Evolutionary conservation across 2,888 invertebrate genomes (phyloP).

Genomic region (Xestia ashworthii): DNA sequence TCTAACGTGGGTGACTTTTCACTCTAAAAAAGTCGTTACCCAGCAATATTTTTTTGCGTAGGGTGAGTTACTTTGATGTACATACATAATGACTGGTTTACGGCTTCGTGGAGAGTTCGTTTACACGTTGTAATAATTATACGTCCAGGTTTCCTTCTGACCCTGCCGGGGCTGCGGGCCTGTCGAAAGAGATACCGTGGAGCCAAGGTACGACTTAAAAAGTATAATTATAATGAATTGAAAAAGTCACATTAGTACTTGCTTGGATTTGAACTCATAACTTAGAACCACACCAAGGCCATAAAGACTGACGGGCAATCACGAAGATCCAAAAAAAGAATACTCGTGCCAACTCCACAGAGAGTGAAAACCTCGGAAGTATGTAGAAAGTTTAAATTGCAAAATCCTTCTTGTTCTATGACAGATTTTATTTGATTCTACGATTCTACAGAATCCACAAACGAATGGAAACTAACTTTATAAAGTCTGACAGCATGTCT

Average conservation of each 20-base stretch:
- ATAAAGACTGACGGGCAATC: background rate
- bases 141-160: background rate
- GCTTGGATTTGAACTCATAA: background rate
- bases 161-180: too few relatives aligned
- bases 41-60: too few relatives aligned
- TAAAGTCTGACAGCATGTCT: conserved; percentile 11
- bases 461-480: conserved; percentile 11
- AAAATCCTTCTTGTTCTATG: conserved; percentile 3
- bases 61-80: too few relatives aligned
- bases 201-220: too few relatives aligned
- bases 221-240: too few relatives aligned
- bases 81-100: too few relatives aligned
- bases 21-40: too few relatives aligned
- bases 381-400: conserved; percentile 15
- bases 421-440: conserved; percentile 26
- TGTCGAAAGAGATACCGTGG: too few relatives aligned
- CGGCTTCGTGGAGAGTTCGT: too few relatives aligned
- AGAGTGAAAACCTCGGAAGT: background rate
- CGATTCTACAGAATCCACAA: conserved; percentile 19
- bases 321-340: background rate
- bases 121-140: background rate
- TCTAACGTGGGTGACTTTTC: too few relatives aligned
- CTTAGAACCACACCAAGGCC: background rate
- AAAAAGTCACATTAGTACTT: background rate
- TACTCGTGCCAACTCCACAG: background rate